Evolutionary conservation across 2,113 vertebrate species (phyloP), one percentile per base, ranked within the genome.

Genomic region (Ammodytes dubius): DNA sequence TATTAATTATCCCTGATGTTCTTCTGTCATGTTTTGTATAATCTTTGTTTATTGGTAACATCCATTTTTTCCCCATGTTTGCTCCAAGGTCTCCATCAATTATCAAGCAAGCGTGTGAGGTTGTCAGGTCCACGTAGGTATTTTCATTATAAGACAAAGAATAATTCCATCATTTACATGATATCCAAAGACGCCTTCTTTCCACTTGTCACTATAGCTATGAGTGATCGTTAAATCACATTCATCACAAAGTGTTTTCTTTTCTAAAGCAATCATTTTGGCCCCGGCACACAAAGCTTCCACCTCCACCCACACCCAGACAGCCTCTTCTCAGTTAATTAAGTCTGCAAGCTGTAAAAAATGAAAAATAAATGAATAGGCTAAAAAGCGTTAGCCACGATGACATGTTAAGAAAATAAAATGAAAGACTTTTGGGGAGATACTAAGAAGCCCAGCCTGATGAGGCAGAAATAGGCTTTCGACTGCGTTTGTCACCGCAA

Each of bases 11-110:
- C 42, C 6, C 58, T 19, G n/a, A 64, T 79, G 54, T 37, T 61
- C 61, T 4, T 8, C 59, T 13, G 64, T 72, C 78, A 58, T 76
- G 56, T 73, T 72, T 66, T 59, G 63, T 39, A 68, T 61, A 53
- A 86, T 81, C 70, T 66, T 72, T 83, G 57, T 84, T 77, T 80
- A 79, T 78, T 81, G 70, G 69, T 78, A 68, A 54, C 56, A 54
- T 63, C 6, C 2, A 2, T 56, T 59, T 74, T 79, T 66, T 46
- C n/a, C 2, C 17, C 37, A 37, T 35, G 10, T 78, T 50, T 77
- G 56, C 50, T 6, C 12, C 35, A 70, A 27, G 47, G 63, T 47
- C 60, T 71, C 57, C 63, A 61, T 75, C 72, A 59, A 66, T 69
- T 68, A 65, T 17, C 1, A 37, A 42, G 43, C 14, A 8, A 46